phyloP scores from a whole-genome alignment of 1,140 invertebrate genomes.

The Papilio xuthus region DNA sequence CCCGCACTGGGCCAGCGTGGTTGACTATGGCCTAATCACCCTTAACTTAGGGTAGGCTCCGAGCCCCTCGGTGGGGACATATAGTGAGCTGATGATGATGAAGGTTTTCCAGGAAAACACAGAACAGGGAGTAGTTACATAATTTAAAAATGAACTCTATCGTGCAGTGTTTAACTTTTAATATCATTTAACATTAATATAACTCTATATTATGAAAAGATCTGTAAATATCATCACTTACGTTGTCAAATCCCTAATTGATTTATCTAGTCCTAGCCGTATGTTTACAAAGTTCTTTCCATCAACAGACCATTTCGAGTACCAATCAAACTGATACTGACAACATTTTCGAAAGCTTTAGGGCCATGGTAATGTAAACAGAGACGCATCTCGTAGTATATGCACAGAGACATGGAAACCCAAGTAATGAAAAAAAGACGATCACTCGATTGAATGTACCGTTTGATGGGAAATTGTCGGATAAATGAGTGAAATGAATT shows the following conservation, averaged over 20 bases:
- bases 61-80: too few species aligned
- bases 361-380: conserved; percentile 16
- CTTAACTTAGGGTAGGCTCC: too few species aligned
- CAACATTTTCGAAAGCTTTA: background rate
- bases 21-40: too few species aligned
- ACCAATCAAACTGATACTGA: conserved; percentile 2
- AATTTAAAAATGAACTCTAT: too few species aligned
- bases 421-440: conserved; percentile 40
- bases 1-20: too few species aligned
- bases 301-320: background rate
- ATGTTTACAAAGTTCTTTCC: background rate
- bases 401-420: conserved; percentile 28
- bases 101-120: too few species aligned
- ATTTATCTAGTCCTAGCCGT: background rate
- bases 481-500: conserved; percentile 37
- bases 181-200: too few species aligned
- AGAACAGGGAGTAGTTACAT: too few species aligned
- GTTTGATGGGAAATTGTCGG: conserved; percentile 43
- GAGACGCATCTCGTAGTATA: conserved; percentile 19
- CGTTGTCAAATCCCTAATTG: background rate
- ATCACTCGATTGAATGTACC: conserved; percentile 39
- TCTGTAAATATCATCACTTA: background rate
- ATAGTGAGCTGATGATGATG: too few species aligned
- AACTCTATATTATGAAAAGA: background rate
- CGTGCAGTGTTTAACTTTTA: too few species aligned